These are phyloP conservation scores for Brachyopa scutellaris DNA, from an alignment of 2,888 invertebrate species.

Conservation along the genomic window DNA sequence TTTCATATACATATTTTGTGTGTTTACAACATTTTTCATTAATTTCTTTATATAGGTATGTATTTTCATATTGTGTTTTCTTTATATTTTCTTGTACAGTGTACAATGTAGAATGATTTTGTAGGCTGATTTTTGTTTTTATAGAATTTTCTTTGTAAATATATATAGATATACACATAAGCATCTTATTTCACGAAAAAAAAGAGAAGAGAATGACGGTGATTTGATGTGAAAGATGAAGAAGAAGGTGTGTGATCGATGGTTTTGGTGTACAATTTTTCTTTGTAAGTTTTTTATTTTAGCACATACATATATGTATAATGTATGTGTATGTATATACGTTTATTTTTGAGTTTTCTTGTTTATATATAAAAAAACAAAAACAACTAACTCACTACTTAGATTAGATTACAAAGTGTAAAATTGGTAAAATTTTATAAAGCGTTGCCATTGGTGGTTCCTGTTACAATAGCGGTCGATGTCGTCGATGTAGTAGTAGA, in stretches of 20 bases:
- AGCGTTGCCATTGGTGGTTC: conserved; percentile 81
- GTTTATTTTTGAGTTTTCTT: conserved; percentile 14
- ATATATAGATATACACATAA: conserved; percentile 65
- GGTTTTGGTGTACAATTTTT: conserved; percentile 49
- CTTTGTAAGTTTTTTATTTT: conserved; percentile 47
- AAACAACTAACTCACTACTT: conserved; percentile 68
- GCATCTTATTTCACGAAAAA: conserved; percentile 34
- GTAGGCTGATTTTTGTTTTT: conserved; percentile 51
- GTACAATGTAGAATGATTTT: conserved; percentile 56
- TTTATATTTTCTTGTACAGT: conserved; percentile 67
- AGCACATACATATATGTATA: conserved; percentile 44
- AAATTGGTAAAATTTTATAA: conserved; percentile 76
- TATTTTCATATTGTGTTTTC: conserved; percentile 42
- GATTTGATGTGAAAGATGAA: conserved; percentile 16
- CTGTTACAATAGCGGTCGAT: conserved; percentile 79
- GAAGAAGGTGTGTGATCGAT: conserved; percentile 39
- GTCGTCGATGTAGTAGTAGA: conserved; percentile 74
- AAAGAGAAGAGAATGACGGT: background rate
- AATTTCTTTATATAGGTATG: conserved; percentile 65
- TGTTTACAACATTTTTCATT: conserved; percentile 69
- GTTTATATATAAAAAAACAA: conserved; percentile 15
- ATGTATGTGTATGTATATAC: conserved; percentile 26
- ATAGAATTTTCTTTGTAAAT: conserved; percentile 66
- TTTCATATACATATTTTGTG: conserved; percentile 50
- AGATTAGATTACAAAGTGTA: conserved; percentile 69